These are phyloP conservation scores for Macropus fuliginosus DNA, from an alignment of 2,797 vertebrate genomes.

Conservation along the genomic window DNA sequence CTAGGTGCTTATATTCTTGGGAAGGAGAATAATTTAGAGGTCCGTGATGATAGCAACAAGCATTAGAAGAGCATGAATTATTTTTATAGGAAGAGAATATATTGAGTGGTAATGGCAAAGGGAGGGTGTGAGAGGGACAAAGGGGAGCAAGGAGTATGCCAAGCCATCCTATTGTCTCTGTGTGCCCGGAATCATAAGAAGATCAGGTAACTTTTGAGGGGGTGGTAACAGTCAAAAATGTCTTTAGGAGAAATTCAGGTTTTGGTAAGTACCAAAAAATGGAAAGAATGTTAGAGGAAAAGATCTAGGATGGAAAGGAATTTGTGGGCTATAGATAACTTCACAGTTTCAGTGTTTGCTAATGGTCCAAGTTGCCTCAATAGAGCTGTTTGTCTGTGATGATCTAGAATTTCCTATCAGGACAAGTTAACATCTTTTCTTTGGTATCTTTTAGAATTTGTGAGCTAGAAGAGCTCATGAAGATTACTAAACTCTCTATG, in stretches of 20 bases:
- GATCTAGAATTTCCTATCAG: background rate
- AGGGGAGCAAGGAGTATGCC: no score
- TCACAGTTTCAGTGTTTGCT: background rate
- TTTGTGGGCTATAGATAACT: background rate
- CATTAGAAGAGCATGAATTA: background rate
- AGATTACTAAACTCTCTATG: background rate
- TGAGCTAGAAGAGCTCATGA: background rate
- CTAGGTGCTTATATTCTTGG: background rate
- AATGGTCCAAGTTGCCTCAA: background rate
- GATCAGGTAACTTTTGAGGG: background rate
- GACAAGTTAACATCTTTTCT: background rate
- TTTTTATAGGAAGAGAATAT: background rate
- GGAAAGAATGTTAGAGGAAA: background rate
- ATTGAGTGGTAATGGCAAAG: background rate
- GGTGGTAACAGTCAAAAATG: background rate
- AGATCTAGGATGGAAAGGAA: background rate
- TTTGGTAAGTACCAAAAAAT: background rate
- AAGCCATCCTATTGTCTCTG: background rate
- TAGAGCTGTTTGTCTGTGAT: background rate
- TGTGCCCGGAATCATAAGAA: background rate
- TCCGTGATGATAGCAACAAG: background rate
- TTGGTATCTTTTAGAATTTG: background rate
- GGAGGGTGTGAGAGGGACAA: background rate
- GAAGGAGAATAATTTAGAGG: background rate
- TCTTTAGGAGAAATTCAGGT: background rate